phyloP scores from a whole-genome alignment of 2,113 vertebrate species.

The Phyllostomus hastatus region DNA sequence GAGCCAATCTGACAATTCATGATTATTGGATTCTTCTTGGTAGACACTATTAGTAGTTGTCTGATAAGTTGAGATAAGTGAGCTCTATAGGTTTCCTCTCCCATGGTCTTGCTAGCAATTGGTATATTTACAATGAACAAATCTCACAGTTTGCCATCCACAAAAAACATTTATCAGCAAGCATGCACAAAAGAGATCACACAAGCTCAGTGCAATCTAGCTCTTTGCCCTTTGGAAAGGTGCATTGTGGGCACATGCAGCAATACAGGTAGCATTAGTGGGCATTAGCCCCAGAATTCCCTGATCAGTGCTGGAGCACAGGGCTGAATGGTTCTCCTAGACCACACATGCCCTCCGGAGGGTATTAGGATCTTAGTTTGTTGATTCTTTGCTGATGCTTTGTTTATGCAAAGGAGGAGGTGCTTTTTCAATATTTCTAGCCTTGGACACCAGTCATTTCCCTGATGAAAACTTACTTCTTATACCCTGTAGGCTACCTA shows the following conservation, averaged over 20 bases:
- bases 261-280: too few species aligned
- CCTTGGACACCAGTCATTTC: background rate
- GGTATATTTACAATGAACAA: background rate
- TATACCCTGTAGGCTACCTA: too few species aligned
- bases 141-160: background rate
- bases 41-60: background rate
- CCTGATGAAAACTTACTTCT: background rate
- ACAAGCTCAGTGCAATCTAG: background rate
- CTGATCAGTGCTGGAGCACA: background rate
- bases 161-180: background rate
- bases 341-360: fast-evolving
- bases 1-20: background rate
- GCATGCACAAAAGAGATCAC: background rate
- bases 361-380: background rate
- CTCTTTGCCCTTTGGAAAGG: background rate
- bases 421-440: background rate
- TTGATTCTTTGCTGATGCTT: background rate
- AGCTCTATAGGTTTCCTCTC: background rate
- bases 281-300: background rate
- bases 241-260: background rate
- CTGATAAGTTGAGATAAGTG: background rate
- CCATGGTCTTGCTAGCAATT: background rate
- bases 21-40: background rate
- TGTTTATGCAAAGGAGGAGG: background rate
- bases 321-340: background rate